Base-by-base conservation (phyloP, 2,888 invertebrate species). In the Sceliomorpha sp. region DNA sequence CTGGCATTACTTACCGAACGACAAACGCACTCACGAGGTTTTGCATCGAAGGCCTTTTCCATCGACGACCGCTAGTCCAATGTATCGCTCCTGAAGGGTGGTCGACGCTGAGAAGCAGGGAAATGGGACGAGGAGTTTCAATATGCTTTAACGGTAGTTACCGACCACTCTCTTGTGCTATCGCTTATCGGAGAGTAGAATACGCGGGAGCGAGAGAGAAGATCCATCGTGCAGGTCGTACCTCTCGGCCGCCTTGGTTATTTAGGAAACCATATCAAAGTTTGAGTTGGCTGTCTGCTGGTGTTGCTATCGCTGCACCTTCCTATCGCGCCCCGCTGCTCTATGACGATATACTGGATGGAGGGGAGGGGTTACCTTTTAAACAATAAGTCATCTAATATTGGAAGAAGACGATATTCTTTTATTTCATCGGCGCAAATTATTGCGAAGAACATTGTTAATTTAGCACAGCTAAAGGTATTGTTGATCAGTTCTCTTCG, bases 211-310 rank as follows among this genome's bases (percentile, higher is more conserved):
- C 56, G 72, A 31, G 67, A 77, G 56, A 34, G 48, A 58, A 51
- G 63, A 56, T 74, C 74, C 75, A 80, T 79, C 77, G 81, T 72
- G 74, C 77, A 78, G 79, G 66, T 82, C 79, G 47, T 67, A 55
- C 55, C 60, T 82, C 82, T 85, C 79, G 82, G 81, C 82, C 80
- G 81, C 82, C 83, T 84, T 82, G 84, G 84, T 84, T 84, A 85
- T 84, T 85, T 82, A 81, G 82, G 81, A 85, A 84, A 84, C 84
- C 83, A 81, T 84, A 83, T 83, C 83, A 84, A 84, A 84, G 78
- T 84, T 84, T 82, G 83, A 81, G 79, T 80, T 78, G 81, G 77
- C 79, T 79, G 79, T 72, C 78, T 81, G 74, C 75, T 64, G 59
- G 53, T 56, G 67, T 70, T 58, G 55, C 63, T 64, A 69, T 60